Evolutionary conservation across 2,888 invertebrate species (phyloP), one percentile per base, ranked within the genome.

Genomic region (Hypomecis atomaria): DNA sequence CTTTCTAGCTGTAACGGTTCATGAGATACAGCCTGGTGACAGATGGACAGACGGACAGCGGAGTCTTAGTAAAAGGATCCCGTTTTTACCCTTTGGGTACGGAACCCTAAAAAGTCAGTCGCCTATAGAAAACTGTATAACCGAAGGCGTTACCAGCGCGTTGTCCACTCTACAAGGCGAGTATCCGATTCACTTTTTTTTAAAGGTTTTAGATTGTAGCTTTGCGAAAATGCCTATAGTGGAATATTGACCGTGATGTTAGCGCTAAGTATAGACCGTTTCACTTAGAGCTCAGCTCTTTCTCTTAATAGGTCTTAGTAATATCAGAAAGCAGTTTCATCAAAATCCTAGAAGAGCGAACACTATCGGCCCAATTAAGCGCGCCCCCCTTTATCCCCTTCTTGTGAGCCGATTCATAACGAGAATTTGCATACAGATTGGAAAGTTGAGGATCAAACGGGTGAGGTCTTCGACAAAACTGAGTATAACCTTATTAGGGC

Each of bases 391-490:
- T 42, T 34, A 33, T 3, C 49, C 55, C 49, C 40, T 44, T 65
- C 56, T 50, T 50, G 33, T 42, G 13, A 54, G 66, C 66, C 75
- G 76, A 81, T 82, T 83, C 83, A 81, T 83, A 82, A 82, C 81
- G 75, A 74, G 73, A 72, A 87, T 89, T 89, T 83, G 86, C 89
- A 89, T 89, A 87, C 84, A 89, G 81, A 89, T 89, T 88, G 88
- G 81, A 86, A 89, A 87, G 82, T 87, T 85, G 71, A 70, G 71
- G 68, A 79, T 81, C 76, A 78, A 71, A 71, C 71, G 72, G 70
- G 70, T 71, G 66, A 73, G 48, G 58, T 59, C 63, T 64, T 64
- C 47, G 42, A 64, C 59, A 47, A 56, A 67, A 62, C 60, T 56
- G 63, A 66, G 65, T 66, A 68, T 68, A 72, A 71, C 68, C 66